Conservation (phyloP, 2,888 invertebrate species). For the Lepidonotus clava region DNA sequence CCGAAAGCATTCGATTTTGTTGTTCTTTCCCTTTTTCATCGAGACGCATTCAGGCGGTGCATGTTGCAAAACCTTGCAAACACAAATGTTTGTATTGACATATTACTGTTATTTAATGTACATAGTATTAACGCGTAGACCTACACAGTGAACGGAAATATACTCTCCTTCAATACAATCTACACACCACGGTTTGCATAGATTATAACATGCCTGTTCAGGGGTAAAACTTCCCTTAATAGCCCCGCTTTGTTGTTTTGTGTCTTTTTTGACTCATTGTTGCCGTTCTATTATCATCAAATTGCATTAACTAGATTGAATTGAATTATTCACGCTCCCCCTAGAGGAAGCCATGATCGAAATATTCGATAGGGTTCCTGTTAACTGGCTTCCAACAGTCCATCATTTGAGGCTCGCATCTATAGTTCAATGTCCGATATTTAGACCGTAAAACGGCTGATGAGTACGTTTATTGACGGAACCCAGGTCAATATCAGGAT, state of each 20-base stretch:
- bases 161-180: background rate
- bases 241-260: background rate
- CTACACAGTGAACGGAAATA: background rate
- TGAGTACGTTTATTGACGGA: too few relatives aligned
- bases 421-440: too few relatives aligned
- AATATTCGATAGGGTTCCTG: too few relatives aligned
- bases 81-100: constrained; percentile 6
- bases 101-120: constrained; percentile 19
- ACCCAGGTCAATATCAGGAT: too few relatives aligned
- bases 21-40: constrained; percentile 12
- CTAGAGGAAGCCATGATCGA: too few relatives aligned
- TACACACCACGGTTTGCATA: background rate
- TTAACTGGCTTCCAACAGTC: too few relatives aligned
- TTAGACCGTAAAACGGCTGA: too few relatives aligned
- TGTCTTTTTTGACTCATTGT: constrained; percentile 4
- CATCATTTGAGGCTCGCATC: too few relatives aligned
- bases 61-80: constrained; percentile 23
- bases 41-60: constrained; percentile 28
- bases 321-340: too few relatives aligned
- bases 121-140: constrained; percentile 8
- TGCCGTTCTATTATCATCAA: too few relatives aligned
- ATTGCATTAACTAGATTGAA: too few relatives aligned
- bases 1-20: constrained; percentile 24
- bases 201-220: constrained; percentile 7
- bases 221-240: background rate